A percentile compares a stretch with the other conserved stretches of the same genome.
phyloP scores from a whole-genome alignment of 37 sponge, comb jelly and placozoan genomes.

The Spongilla lacustris region DNA sequence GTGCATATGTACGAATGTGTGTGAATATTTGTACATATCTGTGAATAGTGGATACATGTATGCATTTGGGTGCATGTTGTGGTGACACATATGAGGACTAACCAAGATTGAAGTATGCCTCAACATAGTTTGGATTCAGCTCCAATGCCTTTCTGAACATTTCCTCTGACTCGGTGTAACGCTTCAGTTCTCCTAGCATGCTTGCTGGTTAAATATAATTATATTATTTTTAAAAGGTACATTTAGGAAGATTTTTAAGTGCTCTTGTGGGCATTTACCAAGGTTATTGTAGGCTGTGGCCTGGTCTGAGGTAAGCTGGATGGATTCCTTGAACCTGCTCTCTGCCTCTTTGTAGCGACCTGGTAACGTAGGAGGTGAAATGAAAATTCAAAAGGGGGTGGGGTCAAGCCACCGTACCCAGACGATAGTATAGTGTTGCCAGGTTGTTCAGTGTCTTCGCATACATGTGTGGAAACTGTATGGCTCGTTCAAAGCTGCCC shows the following conservation, averaged over 20 bases:
- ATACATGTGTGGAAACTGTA: constrained; percentile 53
- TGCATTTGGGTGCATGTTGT: neutral
- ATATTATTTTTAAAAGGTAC: neutral
- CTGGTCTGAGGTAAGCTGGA: constrained; percentile 64
- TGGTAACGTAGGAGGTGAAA: neutral
- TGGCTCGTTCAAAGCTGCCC: constrained; percentile 71
- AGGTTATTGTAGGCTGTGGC: constrained; percentile 81
- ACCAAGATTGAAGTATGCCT: constrained; percentile 89
- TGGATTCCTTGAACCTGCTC: constrained; percentile 59
- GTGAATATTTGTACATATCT: neutral
- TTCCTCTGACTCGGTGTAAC: constrained; percentile 66
- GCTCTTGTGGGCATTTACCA: constrained; percentile 20
- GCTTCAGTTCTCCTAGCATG: constrained; percentile 74
- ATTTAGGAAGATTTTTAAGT: neutral
- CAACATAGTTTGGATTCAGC: constrained; percentile 72
- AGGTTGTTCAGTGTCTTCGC: constrained; percentile 86
- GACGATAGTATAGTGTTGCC: constrained; percentile 81
- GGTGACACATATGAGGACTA: neutral
- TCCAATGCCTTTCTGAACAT: constrained; percentile 83
- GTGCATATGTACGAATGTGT: neutral
- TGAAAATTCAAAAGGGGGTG: neutral
- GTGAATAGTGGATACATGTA: neutral
- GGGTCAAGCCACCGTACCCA: constrained; percentile 17
- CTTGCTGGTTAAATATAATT: constrained; percentile 78
- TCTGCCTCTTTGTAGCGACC: constrained; percentile 66